Percentiles rank a stretch among this genome's conserved stretches.
These are phyloP conservation scores for Rhodeus uyekii DNA, from an alignment of 2,797 vertebrate genomes.

Conservation along the genomic window DNA sequence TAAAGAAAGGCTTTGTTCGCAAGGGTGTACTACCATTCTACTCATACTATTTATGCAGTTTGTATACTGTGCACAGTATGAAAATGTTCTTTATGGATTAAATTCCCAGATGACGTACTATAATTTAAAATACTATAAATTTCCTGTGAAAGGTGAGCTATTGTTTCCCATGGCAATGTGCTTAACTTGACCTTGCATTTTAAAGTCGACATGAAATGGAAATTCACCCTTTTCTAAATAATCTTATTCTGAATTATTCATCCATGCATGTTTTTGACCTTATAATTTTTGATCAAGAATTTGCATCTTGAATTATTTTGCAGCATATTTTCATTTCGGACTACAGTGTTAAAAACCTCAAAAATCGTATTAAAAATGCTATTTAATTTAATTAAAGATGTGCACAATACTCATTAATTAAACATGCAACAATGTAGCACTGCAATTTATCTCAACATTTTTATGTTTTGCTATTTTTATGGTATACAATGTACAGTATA, in stretches of 20 bases:
- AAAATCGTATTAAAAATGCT: too few species aligned
- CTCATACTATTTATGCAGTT: not conserved
- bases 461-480: not conserved
- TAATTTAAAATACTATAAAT: too few species aligned
- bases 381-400: not conserved
- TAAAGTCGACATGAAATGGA: not conserved
- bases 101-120: not conserved
- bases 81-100: not conserved
- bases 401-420: not conserved
- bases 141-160: not conserved
- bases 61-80: not conserved
- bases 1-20: conserved; percentile 39
- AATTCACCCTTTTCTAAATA: not conserved
- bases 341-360: not conserved
- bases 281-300: not conserved
- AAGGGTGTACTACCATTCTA: not conserved
- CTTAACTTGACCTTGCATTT: not conserved
- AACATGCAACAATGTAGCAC: not conserved
- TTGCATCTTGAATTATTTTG: not conserved
- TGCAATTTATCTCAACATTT: not conserved
- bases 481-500: not conserved
- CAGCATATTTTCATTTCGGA: not conserved
- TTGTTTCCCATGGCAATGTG: not conserved
- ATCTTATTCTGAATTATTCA: not conserved
- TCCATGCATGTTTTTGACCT: not conserved